Percentiles rank a stretch among this genome's conserved stretches.
phyloP scores from a whole-genome alignment of 1,140 invertebrate genomes.

The Papilio helenus region DNA sequence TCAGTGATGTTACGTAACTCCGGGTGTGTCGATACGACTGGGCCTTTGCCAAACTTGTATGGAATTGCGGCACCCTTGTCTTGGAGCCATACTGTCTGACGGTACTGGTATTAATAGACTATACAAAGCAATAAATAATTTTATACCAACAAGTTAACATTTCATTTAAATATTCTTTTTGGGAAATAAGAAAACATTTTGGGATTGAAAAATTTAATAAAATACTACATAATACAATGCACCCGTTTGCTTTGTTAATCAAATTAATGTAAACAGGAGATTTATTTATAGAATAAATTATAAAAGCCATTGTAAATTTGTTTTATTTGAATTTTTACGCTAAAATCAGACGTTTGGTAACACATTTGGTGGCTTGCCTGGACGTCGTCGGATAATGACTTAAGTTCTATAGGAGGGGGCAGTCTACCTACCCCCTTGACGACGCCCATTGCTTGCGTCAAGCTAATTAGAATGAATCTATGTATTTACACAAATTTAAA shows the following conservation, averaged over 20 bases:
- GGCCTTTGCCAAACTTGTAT: conserved; percentile 19
- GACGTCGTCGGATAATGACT: too few species aligned
- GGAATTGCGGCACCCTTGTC: conserved; percentile 5
- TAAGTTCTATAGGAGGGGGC: too few species aligned
- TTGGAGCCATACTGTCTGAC: conserved; percentile 20
- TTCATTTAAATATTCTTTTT: too few species aligned
- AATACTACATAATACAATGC: background rate
- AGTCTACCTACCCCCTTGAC: too few species aligned
- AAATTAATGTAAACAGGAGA: background rate
- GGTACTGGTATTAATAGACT: background rate
- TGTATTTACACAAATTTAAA: too few species aligned
- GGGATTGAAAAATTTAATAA: background rate
- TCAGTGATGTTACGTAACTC: background rate
- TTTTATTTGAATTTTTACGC: too few species aligned
- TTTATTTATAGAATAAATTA: background rate
- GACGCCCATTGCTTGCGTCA: too few species aligned
- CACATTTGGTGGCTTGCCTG: background rate
- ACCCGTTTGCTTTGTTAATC: background rate
- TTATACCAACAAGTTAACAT: background rate
- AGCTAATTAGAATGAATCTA: too few species aligned
- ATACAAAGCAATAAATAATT: background rate
- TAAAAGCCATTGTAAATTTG: background rate
- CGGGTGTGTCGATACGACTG: background rate
- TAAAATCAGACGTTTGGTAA: background rate
- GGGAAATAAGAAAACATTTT: too few species aligned